Conservation (phyloP, 35 echinoderm and acorn worm species). For the Lytechinus pictus region DNA sequence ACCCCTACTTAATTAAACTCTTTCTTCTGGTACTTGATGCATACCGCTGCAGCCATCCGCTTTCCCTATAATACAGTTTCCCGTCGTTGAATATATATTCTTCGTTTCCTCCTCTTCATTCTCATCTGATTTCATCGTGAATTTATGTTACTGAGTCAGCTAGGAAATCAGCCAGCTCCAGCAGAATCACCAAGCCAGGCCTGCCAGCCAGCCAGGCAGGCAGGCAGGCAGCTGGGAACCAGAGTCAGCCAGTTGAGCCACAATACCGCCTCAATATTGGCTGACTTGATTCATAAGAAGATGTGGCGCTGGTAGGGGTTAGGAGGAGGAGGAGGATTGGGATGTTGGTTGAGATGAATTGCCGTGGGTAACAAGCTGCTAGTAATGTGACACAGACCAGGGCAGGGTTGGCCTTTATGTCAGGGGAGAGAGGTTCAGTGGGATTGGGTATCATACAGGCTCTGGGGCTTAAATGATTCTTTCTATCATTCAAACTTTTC, state of each 20-base stretch:
- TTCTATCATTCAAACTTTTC: conserved; percentile 22
- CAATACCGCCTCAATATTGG: background rate
- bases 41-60: background rate
- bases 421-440: conserved; percentile 15
- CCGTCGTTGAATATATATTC: background rate
- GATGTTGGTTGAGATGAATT: background rate
- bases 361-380: conserved; percentile 54
- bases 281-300: background rate
- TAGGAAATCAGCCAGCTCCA: background rate
- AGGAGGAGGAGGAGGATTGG: no score
- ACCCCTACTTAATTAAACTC: background rate
- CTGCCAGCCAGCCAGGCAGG: background rate
- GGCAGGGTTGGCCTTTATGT: conserved; percentile 43
- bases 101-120: background rate
- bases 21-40: background rate
- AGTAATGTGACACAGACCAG: conserved; percentile 45
- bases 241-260: background rate
- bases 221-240: background rate
- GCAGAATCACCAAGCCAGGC: background rate
- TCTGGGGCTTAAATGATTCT: conserved; percentile 38
- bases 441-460: conserved; percentile 53
- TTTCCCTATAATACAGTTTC: background rate
- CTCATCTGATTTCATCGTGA: background rate
- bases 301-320: background rate
- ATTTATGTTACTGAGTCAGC: background rate